Evolutionary conservation across 1,140 invertebrate genomes (phyloP).

Genomic region (Lysiphlebus fabarum): DNA sequence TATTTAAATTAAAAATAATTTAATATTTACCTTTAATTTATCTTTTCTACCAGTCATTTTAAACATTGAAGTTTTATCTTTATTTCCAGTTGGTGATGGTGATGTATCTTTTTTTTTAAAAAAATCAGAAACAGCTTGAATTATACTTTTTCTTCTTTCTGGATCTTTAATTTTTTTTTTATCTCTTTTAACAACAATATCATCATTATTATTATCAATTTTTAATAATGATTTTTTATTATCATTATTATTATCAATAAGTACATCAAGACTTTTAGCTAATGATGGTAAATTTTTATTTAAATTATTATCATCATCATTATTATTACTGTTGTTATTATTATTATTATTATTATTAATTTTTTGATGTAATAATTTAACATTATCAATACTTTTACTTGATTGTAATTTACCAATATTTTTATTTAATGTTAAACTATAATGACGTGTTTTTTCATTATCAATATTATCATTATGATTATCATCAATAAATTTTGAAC

Average conservation of each 20-base stretch:
- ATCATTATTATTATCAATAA: slow-evolving; percentile 29
- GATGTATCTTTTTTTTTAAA: slow-evolving; percentile 64
- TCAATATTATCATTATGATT: slow-evolving; percentile 23
- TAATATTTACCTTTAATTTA: slow-evolving; percentile 65
- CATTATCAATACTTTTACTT: slow-evolving; percentile 52
- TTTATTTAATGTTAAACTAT: slow-evolving; percentile 38
- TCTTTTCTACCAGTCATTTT: slow-evolving; percentile 66
- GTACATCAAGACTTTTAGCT: slow-evolving; percentile 50
- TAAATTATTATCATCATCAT: slow-evolving; percentile 17
- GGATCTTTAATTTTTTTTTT: slow-evolving; percentile 62
- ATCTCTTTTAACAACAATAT: slow-evolving; percentile 36
- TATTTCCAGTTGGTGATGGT: slow-evolving; percentile 46
- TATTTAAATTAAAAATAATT: too few relatives aligned
- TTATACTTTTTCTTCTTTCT: slow-evolving; percentile 75
- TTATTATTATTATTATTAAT: slow-evolving; percentile 20
- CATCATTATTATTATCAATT: not conserved
- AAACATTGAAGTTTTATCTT: slow-evolving; percentile 61
- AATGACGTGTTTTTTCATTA: slow-evolving; percentile 39
- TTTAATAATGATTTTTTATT: not conserved
- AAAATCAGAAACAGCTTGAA: slow-evolving; percentile 79
- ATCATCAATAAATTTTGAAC: slow-evolving; percentile 37
- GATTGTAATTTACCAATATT: slow-evolving; percentile 39
- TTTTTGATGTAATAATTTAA: slow-evolving; percentile 40
- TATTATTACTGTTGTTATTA: too few relatives aligned
- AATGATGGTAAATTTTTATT: slow-evolving; percentile 31